Percentiles rank a stretch among this genome's conserved stretches.
Conservation (phyloP, 2,797 vertebrate species). For the Molossus alvarezi region DNA sequence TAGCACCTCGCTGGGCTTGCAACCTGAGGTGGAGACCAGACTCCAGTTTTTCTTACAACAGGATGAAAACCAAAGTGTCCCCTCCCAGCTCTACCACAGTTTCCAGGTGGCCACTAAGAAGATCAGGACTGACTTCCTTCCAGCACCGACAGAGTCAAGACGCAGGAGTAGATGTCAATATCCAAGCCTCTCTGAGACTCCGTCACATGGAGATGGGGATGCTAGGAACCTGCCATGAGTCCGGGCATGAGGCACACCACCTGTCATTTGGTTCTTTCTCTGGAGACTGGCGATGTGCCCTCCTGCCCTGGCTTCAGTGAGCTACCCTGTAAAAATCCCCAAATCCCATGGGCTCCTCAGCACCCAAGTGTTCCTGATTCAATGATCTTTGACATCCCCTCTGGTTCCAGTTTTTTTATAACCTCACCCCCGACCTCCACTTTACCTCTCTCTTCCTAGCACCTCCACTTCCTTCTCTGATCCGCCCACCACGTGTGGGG, state of each 20-base stretch:
- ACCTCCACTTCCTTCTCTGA: not conserved
- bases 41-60: not conserved
- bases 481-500: rapidly evolving
- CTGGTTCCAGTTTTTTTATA: not conserved
- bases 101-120: not conserved
- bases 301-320: not conserved
- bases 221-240: not conserved
- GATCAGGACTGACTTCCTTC: not conserved
- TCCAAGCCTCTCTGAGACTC: not conserved
- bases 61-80: not conserved
- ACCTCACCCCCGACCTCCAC: not conserved
- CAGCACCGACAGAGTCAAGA: not conserved
- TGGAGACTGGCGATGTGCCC: not conserved
- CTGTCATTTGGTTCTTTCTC: not conserved
- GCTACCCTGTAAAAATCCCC: not conserved
- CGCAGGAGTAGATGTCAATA: not conserved
- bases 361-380: not conserved
- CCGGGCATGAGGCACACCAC: rapidly evolving
- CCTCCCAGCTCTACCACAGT: not conserved
- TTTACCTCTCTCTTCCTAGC: slow-evolving; percentile 12
- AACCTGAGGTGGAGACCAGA: not conserved
- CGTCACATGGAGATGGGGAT: not conserved
- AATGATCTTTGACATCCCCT: not conserved
- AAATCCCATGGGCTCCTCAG: not conserved
- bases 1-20: not conserved